Conservation (phyloP, 2,888 invertebrate species). For the Thelaira solivaga region DNA sequence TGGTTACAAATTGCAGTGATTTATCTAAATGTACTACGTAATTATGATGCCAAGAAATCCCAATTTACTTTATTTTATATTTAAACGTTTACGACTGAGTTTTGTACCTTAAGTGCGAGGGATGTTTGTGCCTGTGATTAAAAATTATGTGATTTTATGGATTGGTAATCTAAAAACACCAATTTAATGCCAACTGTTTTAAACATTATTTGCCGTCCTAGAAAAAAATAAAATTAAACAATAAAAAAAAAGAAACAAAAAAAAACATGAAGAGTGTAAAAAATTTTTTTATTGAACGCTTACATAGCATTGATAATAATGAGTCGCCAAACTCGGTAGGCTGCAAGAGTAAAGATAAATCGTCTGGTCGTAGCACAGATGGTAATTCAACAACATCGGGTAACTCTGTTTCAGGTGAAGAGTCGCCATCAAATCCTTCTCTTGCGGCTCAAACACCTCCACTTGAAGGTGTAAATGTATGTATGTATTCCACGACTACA, state of each 20-base stretch:
- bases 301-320: slow-evolving; percentile 73
- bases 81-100: slow-evolving; percentile 9
- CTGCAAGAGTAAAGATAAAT: slow-evolving; percentile 57
- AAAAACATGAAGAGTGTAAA: slow-evolving; percentile 74
- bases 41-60: slow-evolving; percentile 9
- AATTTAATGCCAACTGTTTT: slow-evolving; percentile 23
- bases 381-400: slow-evolving; percentile 61
- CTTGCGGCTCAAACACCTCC: slow-evolving; percentile 21
- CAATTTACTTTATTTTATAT: slow-evolving; percentile 35
- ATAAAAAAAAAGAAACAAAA: slow-evolving; percentile 8
- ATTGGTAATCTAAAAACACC: slow-evolving; percentile 23
- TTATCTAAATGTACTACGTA: neutral
- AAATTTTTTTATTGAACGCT: slow-evolving; percentile 75
- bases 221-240: no score
- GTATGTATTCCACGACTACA: slow-evolving; percentile 43
- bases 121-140: slow-evolving; percentile 52
- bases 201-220: slow-evolving; percentile 38
- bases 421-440: slow-evolving; percentile 40
- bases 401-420: slow-evolving; percentile 60
- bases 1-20: slow-evolving; percentile 3
- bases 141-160: slow-evolving; percentile 30
- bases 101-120: slow-evolving; percentile 40
- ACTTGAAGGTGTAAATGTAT: slow-evolving; percentile 13
- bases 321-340: slow-evolving; percentile 53
- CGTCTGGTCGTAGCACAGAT: slow-evolving; percentile 57